Evolutionary conservation across 2,888 invertebrate genomes (phyloP).

Genomic region (Cantharis lateralis): DNA sequence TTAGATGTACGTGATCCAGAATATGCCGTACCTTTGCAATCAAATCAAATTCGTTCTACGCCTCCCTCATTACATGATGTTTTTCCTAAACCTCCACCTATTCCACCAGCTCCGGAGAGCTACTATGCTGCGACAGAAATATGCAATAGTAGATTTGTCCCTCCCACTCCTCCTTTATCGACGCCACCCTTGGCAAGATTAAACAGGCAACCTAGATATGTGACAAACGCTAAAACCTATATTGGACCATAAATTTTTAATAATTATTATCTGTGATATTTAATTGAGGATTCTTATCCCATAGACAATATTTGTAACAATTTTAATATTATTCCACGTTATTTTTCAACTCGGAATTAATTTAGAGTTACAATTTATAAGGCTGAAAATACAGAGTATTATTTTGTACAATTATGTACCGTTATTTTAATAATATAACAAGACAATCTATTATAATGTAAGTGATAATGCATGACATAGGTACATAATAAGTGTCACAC

Average conservation of each 20-base stretch:
- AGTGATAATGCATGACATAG: constrained; percentile 10
- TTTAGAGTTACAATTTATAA: constrained; percentile 17
- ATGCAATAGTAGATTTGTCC: constrained; percentile 56
- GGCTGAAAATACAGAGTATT: constrained; percentile 25
- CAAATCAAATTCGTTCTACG: constrained; percentile 56
- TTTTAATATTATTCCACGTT: neutral
- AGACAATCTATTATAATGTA: constrained; percentile 25
- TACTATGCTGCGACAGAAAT: constrained; percentile 76
- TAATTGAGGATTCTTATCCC: neutral
- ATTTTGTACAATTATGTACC: constrained; percentile 5
- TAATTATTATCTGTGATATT: constrained; percentile 48
- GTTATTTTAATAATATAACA: constrained; percentile 5
- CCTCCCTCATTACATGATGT: constrained; percentile 62
- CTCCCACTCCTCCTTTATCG: constrained; percentile 53
- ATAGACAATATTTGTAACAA: neutral
- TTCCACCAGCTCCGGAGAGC: constrained; percentile 71
- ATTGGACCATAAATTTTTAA: constrained; percentile 49
- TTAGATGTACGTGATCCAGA: constrained; percentile 63
- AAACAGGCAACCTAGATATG: constrained; percentile 55
- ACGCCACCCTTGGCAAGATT: constrained; percentile 55
- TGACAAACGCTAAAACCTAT: constrained; percentile 48
- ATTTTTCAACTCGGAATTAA: constrained; percentile 4
- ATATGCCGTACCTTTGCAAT: constrained; percentile 67
- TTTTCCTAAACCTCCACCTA: constrained; percentile 65
- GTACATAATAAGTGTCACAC: constrained; percentile 14